Conservation (phyloP, 1,140 invertebrate genomes). For the Drosophila tsacasi region DNA sequence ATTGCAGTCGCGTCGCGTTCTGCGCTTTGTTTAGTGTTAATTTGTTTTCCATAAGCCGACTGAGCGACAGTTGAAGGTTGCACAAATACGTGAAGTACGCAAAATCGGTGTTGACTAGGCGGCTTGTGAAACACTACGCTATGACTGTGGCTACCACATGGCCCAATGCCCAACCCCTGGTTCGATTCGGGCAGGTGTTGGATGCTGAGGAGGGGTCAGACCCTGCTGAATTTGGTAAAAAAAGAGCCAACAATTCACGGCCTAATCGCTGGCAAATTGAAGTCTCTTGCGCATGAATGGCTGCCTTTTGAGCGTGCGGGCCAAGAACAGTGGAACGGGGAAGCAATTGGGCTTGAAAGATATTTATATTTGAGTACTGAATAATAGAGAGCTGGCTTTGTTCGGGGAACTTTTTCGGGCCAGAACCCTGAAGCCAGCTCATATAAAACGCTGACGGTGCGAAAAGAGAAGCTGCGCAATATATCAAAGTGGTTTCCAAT, state of each 20-base stretch:
- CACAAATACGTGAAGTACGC: conserved; percentile 65
- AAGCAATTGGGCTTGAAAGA: conserved; percentile 61
- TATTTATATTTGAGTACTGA: conserved; percentile 23
- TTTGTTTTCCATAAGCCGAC: conserved; percentile 66
- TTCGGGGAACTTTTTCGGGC: conserved; percentile 44
- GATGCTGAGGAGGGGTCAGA: conserved; percentile 29
- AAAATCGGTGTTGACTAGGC: conserved; percentile 58
- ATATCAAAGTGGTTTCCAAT: conserved; percentile 59
- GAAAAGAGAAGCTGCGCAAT: conserved; percentile 67
- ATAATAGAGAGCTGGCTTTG: conserved; percentile 48
- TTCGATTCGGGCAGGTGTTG: conserved; percentile 29
- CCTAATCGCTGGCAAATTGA: conserved; percentile 65
- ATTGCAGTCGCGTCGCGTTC: conserved; percentile 72
- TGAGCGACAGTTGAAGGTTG: conserved; percentile 76
- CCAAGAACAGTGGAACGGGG: conserved; percentile 56
- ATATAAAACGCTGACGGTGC: conserved; percentile 76
- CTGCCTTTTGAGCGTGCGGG: conserved; percentile 56
- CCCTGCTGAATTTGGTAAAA: conserved; percentile 7
- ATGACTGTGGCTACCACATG: conserved; percentile 11
- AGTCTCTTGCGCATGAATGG: conserved; percentile 56
- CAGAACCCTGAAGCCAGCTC: conserved; percentile 48
- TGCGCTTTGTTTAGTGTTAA: conserved; percentile 68
- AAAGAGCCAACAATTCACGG: conserved; percentile 17
- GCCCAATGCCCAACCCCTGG: not conserved
- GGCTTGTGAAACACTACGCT: conserved; percentile 32